Evolutionary conservation across 1,140 invertebrate species (phyloP).

Genomic region (Metaphire vulgaris): DNA sequence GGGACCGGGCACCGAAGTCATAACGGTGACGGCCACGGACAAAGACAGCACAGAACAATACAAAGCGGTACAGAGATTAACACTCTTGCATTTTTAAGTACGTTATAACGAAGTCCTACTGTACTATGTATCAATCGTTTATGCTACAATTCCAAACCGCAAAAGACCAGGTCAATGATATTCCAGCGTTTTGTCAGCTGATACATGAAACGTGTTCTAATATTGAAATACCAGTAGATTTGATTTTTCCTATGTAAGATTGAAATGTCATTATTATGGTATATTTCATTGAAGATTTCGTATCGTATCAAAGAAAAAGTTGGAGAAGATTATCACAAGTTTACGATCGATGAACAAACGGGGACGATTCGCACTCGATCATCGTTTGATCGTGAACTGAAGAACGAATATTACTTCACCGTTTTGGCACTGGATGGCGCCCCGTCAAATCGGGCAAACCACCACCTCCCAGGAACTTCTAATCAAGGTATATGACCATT

Average conservation of each 20-base stretch:
- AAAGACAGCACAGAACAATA: conserved; percentile 64
- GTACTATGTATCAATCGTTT: no score
- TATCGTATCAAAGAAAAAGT: conserved; percentile 85
- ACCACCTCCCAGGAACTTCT: conserved; percentile 62
- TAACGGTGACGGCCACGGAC: conserved; percentile 90
- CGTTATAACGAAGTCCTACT: no score
- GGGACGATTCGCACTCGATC: conserved; percentile 88
- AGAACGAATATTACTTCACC: conserved; percentile 87
- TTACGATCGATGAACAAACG: conserved; percentile 85
- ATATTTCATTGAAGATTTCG: conserved; percentile 67
- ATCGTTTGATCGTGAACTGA: conserved; percentile 87
- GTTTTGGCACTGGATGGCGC: conserved; percentile 86
- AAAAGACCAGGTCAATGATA: no score
- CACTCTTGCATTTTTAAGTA: not conserved
- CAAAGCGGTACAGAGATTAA: conserved; percentile 7
- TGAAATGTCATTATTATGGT: no score
- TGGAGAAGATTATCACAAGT: conserved; percentile 79
- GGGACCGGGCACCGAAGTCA: conserved; percentile 78
- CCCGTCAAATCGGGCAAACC: conserved; percentile 81
- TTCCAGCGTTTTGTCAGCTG: no score
- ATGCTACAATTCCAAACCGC: no score
- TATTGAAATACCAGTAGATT: no score
- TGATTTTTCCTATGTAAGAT: no score
- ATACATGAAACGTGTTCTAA: no score
- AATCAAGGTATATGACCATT: conserved; percentile 68